Base-by-base conservation (phyloP, 2,888 invertebrate species). In the Alitta virens region DNA sequence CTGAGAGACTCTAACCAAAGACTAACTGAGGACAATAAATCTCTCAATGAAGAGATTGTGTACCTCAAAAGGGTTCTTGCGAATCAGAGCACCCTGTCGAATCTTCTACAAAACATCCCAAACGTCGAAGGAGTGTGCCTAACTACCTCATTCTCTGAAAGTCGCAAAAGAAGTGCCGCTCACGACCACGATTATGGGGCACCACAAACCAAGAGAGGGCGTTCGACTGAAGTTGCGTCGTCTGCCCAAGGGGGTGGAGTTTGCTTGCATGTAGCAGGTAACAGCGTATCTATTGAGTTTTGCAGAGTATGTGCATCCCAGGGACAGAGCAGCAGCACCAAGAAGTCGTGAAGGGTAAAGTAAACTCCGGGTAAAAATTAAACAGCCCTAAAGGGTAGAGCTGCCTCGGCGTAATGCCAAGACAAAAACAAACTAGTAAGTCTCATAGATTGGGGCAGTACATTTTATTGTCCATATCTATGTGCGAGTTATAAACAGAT, bases 61-160 rank as follows among this genome's bases (percentile, higher is more conserved):
- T 79, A 79, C 59, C 65, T 78, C 52, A 75, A 72, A 64, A 72
- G 70, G 66, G 76, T 79, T n/a, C 65, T 79, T 7, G 75, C 74
- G 5, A 79, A 79, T 66, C 70, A 78, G 50, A 78, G 77, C 68
- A 68, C 72, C 21, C 64, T 79, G 23, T 72, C 79, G 5, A 66
- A 65, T 14, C 63, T 79, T 40, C 62, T 79, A 24, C 70, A 75
- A 46, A 78, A 75, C 67, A 77, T 78, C 27, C 52, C 49, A 2
- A 69, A 71, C 62, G 71, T 72, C 2, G 64, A 71, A 53, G 72
- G 71, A 58, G 74, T 75, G 0, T 70, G 70, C 27, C 63, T 78
- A 43, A 68, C 73, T 1, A 68, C 75, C 1, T 70, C 74, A 2
- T 68, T 74, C 27, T 52, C 18, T 21, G 33, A 50, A 14, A 63